phyloP scores from a whole-genome alignment of 2,888 invertebrate species.

The Oxystoma pomonae region DNA sequence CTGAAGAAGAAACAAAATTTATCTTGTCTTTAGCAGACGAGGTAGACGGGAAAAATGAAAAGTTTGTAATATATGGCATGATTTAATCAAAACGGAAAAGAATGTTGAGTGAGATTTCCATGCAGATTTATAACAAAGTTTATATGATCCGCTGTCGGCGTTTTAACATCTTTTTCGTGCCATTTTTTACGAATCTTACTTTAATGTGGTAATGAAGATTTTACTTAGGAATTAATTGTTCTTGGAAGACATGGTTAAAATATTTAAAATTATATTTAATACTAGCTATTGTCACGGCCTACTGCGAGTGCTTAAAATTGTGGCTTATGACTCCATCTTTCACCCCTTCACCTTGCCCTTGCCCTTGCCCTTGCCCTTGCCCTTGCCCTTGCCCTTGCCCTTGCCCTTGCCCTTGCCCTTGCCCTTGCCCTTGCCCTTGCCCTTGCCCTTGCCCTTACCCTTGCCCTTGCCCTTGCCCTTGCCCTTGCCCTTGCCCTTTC shows the following conservation, averaged over 20 bases:
- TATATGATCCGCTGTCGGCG: background rate
- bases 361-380: background rate
- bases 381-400: background rate
- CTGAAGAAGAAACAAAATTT: conserved; percentile 37
- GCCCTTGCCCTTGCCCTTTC: background rate
- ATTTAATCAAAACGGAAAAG: conserved; percentile 41
- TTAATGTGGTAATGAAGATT: too few species aligned
- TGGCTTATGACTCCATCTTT: too few species aligned
- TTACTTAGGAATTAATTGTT: too few species aligned
- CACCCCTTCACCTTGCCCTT: background rate
- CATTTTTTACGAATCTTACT: background rate
- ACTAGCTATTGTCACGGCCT: too few species aligned
- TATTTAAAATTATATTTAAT: too few species aligned
- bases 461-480: background rate
- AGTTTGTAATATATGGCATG: conserved; percentile 43
- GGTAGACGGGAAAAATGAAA: conserved; percentile 33
- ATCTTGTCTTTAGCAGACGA: conserved; percentile 40
- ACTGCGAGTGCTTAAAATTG: too few species aligned
- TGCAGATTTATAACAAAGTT: background rate
- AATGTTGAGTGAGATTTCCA: background rate
- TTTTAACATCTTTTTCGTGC: background rate
- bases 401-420: background rate
- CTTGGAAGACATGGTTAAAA: too few species aligned
- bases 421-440: background rate
- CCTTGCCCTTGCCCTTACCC: background rate